Conservation (phyloP, 2,797 vertebrate species). For the Melanotaenia trifasciata region DNA sequence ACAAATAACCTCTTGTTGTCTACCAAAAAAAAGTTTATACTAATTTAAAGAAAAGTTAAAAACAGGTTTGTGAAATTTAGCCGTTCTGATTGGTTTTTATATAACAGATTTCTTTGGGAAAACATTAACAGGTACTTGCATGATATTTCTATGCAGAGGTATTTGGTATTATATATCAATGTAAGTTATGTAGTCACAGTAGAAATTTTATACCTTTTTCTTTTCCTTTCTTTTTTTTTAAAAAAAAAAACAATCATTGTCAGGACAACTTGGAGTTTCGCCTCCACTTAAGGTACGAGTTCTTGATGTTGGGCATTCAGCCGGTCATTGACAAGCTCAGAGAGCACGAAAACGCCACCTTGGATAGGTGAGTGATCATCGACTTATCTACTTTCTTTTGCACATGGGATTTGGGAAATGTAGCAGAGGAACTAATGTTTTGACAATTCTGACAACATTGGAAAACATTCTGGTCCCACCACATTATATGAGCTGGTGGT, state of each 20-base stretch:
- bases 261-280: slow-evolving; percentile 98
- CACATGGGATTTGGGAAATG: neutral
- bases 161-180: neutral
- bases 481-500: no score
- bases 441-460: no score
- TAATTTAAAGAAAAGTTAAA: neutral
- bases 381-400: neutral
- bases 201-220: rapidly evolving
- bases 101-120: neutral
- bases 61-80: neutral
- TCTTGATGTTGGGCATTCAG: slow-evolving; percentile 97
- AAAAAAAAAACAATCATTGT: slow-evolving; percentile 9
- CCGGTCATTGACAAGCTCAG: slow-evolving; percentile 96
- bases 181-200: neutral
- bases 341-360: slow-evolving; percentile 93
- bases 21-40: neutral
- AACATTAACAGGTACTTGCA: no score
- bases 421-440: no score
- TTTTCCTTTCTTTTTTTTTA: neutral
- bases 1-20: neutral
- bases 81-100: neutral
- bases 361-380: slow-evolving; percentile 87
- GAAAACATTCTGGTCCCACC: no score
- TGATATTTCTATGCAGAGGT: no score
- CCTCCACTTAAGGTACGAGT: slow-evolving; percentile 95